Percentiles rank a stretch among this genome's conserved stretches.
These are phyloP conservation scores for Cynopterus brachyotis DNA, from an alignment of 2,113 vertebrate species.

Conservation along the genomic window DNA sequence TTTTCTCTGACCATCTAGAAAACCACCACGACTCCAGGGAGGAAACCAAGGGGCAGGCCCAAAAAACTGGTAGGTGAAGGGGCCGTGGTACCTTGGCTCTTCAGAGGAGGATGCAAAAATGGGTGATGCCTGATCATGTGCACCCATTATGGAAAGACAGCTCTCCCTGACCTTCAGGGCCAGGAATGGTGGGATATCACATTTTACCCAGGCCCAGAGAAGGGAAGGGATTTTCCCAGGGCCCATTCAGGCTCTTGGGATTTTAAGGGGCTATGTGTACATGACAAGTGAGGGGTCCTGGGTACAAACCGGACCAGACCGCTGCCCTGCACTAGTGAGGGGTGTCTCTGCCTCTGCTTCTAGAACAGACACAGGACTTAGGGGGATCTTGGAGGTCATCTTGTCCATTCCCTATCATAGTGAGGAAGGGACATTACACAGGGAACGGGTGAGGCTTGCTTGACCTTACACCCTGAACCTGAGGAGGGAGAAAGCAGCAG, in stretches of 20 bases:
- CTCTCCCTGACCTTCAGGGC: neutral
- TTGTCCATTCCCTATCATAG: neutral
- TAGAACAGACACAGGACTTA: no score
- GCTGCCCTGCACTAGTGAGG: neutral
- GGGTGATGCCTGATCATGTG: neutral
- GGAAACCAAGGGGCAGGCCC: constrained; percentile 94
- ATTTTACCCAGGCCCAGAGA: neutral
- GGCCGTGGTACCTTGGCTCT: no score
- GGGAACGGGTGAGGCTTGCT: neutral
- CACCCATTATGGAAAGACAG: fast-evolving
- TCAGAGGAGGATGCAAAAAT: neutral
- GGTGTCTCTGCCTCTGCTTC: neutral
- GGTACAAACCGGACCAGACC: neutral
- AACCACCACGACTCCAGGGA: constrained; percentile 88
- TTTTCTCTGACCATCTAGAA: constrained; percentile 83
- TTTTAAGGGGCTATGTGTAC: neutral
- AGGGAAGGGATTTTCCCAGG: neutral
- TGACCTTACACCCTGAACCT: neutral
- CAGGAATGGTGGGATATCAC: no score
- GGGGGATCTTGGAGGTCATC: neutral
- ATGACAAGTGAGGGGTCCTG: neutral
- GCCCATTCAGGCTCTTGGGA: neutral
- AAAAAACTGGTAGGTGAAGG: constrained; percentile 92
- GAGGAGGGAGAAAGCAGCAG: neutral
- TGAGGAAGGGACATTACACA: neutral